Evolutionary conservation across 2,113 vertebrate species (phyloP).

Genomic region (Myiopsitta monachus): DNA sequence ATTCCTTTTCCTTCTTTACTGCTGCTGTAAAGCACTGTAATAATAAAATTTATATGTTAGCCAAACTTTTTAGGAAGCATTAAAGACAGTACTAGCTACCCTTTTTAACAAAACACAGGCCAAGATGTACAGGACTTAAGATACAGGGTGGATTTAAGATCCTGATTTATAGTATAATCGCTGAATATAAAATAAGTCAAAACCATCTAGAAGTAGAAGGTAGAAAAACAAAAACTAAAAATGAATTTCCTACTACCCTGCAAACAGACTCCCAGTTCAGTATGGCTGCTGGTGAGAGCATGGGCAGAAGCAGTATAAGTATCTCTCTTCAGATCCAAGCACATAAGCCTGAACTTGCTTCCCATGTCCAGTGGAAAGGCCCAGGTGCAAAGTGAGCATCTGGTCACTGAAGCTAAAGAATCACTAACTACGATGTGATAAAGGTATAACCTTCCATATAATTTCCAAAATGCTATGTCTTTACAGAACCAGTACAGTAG

Average conservation of each 20-base stretch:
- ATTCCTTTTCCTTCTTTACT: background rate
- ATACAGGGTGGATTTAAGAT: background rate
- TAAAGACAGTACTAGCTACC: background rate
- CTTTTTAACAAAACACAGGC: background rate
- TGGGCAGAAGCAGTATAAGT: accelerated
- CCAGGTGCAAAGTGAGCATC: background rate
- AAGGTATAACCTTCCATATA: background rate
- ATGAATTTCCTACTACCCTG: background rate
- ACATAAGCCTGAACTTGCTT: background rate
- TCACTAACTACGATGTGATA: background rate
- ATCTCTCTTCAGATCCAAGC: background rate
- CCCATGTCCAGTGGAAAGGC: background rate
- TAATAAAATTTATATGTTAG: background rate
- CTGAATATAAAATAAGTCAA: background rate
- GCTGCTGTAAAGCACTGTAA: background rate
- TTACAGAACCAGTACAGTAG: background rate
- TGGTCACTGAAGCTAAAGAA: background rate
- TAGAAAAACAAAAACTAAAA: background rate
- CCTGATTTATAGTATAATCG: background rate
- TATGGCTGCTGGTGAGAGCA: background rate
- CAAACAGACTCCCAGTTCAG: background rate
- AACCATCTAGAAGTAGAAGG: background rate
- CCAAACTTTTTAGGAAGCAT: background rate
- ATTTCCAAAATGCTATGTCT: background rate
- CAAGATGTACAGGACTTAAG: background rate